Base-by-base conservation (phyloP, 2,888 invertebrate species). In the Ecliptopera silaceata region DNA sequence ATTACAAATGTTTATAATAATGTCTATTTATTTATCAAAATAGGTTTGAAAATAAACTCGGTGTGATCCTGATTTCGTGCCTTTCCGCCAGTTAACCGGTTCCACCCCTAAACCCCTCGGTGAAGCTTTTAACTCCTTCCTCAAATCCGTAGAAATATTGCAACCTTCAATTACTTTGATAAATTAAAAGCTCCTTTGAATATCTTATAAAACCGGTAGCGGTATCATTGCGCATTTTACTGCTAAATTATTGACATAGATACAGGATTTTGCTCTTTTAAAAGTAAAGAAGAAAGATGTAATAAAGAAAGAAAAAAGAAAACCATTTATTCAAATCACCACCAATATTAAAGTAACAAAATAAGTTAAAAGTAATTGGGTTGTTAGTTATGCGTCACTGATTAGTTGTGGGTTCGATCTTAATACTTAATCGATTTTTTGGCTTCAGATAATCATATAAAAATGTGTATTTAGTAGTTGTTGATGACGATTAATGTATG, bases 101-200 rank as follows among this genome's bases (percentile, higher is more conserved):
- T 17, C 26, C 26, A 34, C 22, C 48, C 26, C 49, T 32, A 52
- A 50, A 34, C 32, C 48, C 50, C 17, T 10, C 26, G 12, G 31
- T 13, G 46, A 18, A 29, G 42, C 46, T 38, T 36, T 20, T 8
- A 39, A 22, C 61, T 15, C 59, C 51, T 55, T 63, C 55, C 73
- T 72, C 61, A 75, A 80, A 79, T 77, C 77, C 75, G 51, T 64
- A 59, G 63, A 64, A 71, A 71, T 58, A 70, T 73, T 75, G 76
- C 77, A 77, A 78, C 79, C 82, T 79, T 77, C 80, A 83, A 84
- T 84, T 82, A 84, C 79, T 80, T 75, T 75, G 69, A 72, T 73
- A 74, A 79, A 76, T 72, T 68, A 36, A 36, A 15, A 15, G 15
- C 75, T 71, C 69, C 75, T 75, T 74, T 69, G 72, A 77, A 71